Conservation (phyloP, 2,113 vertebrate genomes). For the Podiceps cristatus region DNA sequence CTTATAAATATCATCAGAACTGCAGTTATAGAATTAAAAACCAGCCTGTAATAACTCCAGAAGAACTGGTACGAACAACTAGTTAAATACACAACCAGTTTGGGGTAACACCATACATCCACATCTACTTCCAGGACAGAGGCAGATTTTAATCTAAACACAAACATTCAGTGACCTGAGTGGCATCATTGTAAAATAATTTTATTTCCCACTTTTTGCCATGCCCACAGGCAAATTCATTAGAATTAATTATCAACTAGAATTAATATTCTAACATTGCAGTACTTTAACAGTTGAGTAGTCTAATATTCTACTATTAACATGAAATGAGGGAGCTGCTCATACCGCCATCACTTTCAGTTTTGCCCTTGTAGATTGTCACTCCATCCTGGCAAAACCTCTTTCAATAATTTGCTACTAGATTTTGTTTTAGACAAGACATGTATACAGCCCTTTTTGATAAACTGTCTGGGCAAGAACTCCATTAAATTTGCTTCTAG, state of each 20-base stretch:
- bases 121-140: neutral
- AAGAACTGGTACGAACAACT: neutral
- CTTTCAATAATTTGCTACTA: neutral
- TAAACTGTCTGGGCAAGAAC: neutral
- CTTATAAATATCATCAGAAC: neutral
- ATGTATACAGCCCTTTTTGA: neutral
- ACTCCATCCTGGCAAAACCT: neutral
- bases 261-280: neutral
- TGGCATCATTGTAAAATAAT: neutral
- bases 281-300: neutral
- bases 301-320: neutral
- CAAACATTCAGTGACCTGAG: neutral
- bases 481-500: neutral
- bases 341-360: neutral
- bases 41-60: neutral
- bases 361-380: neutral
- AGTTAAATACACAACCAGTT: neutral
- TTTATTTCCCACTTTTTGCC: neutral
- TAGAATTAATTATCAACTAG: too few species aligned
- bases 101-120: neutral
- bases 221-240: neutral
- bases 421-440: neutral
- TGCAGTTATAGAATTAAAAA: neutral
- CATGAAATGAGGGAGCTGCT: neutral
- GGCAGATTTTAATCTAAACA: neutral